Base-by-base conservation (phyloP, 2,888 invertebrate species). In the Drosophila meridionalis region DNA sequence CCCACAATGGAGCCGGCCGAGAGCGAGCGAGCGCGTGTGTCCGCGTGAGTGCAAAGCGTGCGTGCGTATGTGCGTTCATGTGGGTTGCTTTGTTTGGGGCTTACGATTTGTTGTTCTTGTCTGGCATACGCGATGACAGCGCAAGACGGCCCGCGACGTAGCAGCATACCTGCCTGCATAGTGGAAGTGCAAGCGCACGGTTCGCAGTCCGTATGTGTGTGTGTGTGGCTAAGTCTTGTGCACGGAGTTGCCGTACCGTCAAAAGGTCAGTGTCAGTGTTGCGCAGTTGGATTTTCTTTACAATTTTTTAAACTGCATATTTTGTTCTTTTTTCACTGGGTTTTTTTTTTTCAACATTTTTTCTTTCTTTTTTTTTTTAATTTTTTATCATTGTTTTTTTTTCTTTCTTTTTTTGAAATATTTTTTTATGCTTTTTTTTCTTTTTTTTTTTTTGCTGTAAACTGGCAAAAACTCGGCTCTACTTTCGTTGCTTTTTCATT, bases 31-130 rank as follows among this genome's bases (percentile, higher is more conserved):
- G 53, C 36, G 58, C 20, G 20, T 26, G 55, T 40, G 56, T 30
- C 28, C 47, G 69, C 28, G 62, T 73, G 69, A 61, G 68, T 55
- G 64, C 62, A 62, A 59, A 61, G 58, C 36, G 64, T 58, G 68
- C 53, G 32, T 47, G 47, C 42, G 53, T 14, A 3, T 26, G 47
- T 60, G 52, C 69, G 64, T 61, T 62, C 26, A 57, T 67, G 50
- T 68, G 50, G 62, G 50, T 56, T 69, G 70, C 70, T 34, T 60
- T 73, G 69, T 70, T 62, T 50, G 62, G 47, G 56, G 38, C 26
- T 36, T 43, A 43, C n/a, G 30, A 20, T 38, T 32, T 38, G 48
- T 32, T 30, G 55, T 45, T 30, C 34, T 64, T 48, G 57, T 47
- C 50, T 12, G 50, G 26, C 55, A 50, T 30, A 48, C 14, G 26